These are phyloP conservation scores for Decapterus maruadsi DNA, from an alignment of 2,797 vertebrate genomes.

Conservation along the genomic window DNA sequence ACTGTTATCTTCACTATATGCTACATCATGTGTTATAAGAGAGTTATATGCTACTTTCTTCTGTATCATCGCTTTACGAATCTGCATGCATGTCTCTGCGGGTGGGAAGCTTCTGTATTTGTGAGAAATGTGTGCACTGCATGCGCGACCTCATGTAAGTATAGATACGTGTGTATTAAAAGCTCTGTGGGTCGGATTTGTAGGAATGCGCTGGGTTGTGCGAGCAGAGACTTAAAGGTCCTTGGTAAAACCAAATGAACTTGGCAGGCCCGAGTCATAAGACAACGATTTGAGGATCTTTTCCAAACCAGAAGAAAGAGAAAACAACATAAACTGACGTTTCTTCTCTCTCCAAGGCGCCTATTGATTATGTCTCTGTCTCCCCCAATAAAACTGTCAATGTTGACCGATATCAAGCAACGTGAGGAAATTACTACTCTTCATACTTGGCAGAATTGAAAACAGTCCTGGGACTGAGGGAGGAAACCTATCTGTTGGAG, in stretches of 20 bases:
- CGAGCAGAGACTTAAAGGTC: constrained; percentile 73
- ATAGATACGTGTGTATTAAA: constrained; percentile 37
- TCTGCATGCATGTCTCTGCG: constrained; percentile 17
- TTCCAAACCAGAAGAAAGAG: constrained; percentile 80
- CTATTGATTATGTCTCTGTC: constrained; percentile 83
- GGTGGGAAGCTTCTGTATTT: constrained; percentile 1
- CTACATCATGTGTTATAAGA: background rate
- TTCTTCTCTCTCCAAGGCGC: constrained; percentile 75
- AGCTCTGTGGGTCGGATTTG: constrained; percentile 45
- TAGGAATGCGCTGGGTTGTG: constrained; percentile 60
- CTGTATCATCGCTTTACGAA: background rate
- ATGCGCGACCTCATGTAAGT: constrained; percentile 32
- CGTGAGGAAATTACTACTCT: constrained; percentile 76
- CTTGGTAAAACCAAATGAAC: constrained; percentile 82
- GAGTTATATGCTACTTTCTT: background rate
- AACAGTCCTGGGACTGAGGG: constrained; percentile 50
- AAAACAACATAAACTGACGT: constrained; percentile 61
- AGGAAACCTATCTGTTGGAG: constrained; percentile 49
- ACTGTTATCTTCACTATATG: background rate
- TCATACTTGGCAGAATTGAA: constrained; percentile 69
- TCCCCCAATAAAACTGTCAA: constrained; percentile 82
- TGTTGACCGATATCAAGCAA: constrained; percentile 75
- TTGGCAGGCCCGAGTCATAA: constrained; percentile 76
- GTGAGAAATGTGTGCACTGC: constrained; percentile 6
- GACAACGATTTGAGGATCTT: constrained; percentile 73